Percentiles rank a stretch among this genome's conserved stretches.
Conservation (phyloP, 2,888 invertebrate genomes). For the Polydrusus pterygomalis region DNA sequence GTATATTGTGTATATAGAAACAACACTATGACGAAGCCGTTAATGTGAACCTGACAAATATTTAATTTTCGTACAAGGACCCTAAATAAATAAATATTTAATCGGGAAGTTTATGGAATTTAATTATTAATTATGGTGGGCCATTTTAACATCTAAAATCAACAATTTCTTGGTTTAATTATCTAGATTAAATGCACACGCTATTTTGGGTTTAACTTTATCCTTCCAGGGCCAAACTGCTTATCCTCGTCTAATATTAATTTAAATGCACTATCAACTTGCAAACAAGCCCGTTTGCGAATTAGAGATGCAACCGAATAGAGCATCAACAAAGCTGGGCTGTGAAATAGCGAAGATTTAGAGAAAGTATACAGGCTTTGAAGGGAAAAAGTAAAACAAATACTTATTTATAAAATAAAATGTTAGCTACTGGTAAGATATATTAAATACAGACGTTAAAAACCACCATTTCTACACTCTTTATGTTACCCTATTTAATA, state of each 20-base stretch:
- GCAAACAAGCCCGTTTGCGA: neutral
- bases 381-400: too few species aligned
- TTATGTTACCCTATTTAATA: too few species aligned
- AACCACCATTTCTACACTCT: too few species aligned
- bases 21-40: too few species aligned
- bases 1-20: too few species aligned
- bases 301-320: neutral
- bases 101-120: too few species aligned
- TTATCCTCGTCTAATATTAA: neutral
- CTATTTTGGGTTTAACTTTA: neutral
- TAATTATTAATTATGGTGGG: neutral
- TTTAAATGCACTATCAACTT: neutral
- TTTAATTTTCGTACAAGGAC: too few species aligned
- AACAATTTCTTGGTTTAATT: neutral
- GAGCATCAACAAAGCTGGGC: neutral
- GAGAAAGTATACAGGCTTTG: neutral
- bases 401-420: too few species aligned
- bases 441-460: too few species aligned
- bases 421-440: too few species aligned
- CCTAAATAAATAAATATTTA: too few species aligned
- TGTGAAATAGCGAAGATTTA: slow-evolving; percentile 7
- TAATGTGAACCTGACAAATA: too few species aligned
- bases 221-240: neutral
- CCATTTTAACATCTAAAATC: neutral
- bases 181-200: neutral